Conservation (phyloP, 2,888 invertebrate genomes). For the Scaeva pyrastri region DNA sequence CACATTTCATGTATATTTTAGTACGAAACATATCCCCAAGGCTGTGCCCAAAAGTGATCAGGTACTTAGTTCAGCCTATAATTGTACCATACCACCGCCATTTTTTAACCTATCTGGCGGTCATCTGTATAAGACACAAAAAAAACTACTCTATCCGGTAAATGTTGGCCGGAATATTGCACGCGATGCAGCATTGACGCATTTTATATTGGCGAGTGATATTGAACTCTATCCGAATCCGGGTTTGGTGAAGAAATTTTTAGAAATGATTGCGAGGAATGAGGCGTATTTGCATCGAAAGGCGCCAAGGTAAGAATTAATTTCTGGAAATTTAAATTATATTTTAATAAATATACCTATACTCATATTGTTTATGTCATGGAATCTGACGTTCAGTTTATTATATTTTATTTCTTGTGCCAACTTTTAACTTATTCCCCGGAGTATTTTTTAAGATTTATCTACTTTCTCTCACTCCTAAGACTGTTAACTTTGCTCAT, state of each 20-base stretch:
- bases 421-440: too few species aligned
- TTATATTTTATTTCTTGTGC: background rate
- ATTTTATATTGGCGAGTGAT: constrained; percentile 93
- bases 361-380: background rate
- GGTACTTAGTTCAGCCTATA: constrained; percentile 87
- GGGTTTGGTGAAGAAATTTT: constrained; percentile 90
- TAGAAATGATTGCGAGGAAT: constrained; percentile 92
- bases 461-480: too few species aligned
- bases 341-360: background rate
- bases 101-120: constrained; percentile 88
- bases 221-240: constrained; percentile 96
- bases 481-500: too few species aligned
- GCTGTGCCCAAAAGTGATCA: constrained; percentile 88
- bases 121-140: constrained; percentile 91
- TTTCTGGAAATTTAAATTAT: too few species aligned
- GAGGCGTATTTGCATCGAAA: constrained; percentile 87
- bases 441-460: too few species aligned
- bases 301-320: constrained; percentile 84
- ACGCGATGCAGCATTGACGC: constrained; percentile 91
- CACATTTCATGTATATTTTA: constrained; percentile 95
- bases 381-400: background rate
- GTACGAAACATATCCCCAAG: constrained; percentile 93
- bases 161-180: constrained; percentile 96
- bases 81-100: constrained; percentile 89
- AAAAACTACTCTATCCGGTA: constrained; percentile 93